These are phyloP conservation scores for Chionomys nivalis DNA, from an alignment of 2,113 vertebrate genomes.

Conservation along the genomic window DNA sequence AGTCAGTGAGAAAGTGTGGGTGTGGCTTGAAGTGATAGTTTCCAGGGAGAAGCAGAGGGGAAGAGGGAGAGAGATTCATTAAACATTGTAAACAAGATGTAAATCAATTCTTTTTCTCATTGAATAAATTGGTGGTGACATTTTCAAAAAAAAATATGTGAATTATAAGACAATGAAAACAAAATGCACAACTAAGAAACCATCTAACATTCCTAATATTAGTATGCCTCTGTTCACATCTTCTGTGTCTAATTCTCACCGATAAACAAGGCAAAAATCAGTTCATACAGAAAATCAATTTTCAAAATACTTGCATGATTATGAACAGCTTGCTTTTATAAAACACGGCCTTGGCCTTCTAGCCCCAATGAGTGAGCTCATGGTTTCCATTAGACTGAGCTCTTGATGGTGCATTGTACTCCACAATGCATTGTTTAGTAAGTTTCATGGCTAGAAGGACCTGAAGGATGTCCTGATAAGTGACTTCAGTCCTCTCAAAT, in stretches of 20 bases:
- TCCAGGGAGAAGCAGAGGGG: neutral
- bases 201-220: neutral
- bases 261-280: neutral
- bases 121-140: neutral
- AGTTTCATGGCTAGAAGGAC: neutral
- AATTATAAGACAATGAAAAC: neutral
- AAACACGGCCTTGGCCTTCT: neutral
- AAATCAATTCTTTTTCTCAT: slow-evolving; percentile 13
- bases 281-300: neutral
- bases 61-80: neutral
- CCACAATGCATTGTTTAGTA: neutral
- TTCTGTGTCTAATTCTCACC: neutral
- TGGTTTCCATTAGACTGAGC: neutral
- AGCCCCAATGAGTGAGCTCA: neutral
- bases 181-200: neutral
- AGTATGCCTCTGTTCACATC: neutral
- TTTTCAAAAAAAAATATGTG: neutral
- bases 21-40: neutral
- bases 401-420: too few species aligned
- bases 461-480: neutral
- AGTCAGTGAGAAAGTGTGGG: neutral
- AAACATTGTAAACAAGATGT: neutral
- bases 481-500: neutral
- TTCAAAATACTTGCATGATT: neutral
- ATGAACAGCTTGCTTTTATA: neutral